phyloP scores from a whole-genome alignment of 1,140 invertebrate genomes.

The Drosophila elegans region DNA sequence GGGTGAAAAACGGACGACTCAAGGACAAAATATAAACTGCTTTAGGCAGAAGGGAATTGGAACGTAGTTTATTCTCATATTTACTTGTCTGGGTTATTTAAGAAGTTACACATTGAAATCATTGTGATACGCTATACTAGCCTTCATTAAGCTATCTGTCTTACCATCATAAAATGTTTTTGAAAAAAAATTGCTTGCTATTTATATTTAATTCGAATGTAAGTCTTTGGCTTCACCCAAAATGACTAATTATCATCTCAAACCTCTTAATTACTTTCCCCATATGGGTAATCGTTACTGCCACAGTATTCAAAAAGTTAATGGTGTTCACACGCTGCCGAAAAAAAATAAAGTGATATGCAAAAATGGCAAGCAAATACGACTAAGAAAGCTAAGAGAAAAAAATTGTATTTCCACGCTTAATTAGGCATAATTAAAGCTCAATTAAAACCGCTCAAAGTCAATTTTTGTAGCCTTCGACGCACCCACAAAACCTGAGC shows the following conservation, averaged over 20 bases:
- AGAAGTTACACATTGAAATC: no score
- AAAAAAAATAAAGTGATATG: conserved; percentile 53
- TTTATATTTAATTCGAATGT: no score
- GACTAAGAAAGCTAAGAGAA: neutral
- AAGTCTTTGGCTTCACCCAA: neutral
- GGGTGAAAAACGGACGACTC: neutral
- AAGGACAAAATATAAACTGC: neutral
- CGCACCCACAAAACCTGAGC: conserved; percentile 47
- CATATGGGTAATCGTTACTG: conserved; percentile 5
- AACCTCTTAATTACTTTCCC: conserved; percentile 33
- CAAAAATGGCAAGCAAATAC: conserved; percentile 24
- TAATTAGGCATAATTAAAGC: conserved; percentile 79
- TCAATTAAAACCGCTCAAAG: conserved; percentile 68
- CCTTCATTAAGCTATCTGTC: no score
- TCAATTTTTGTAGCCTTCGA: conserved; percentile 50
- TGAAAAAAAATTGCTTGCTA: no score
- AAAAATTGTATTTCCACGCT: conserved; percentile 56
- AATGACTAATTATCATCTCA: conserved; percentile 25
- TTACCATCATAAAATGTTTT: no score
- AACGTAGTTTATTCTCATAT: neutral
- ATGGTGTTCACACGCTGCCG: conserved; percentile 65
- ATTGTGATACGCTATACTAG: no score
- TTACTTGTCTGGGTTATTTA: no score
- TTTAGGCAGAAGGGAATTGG: neutral
- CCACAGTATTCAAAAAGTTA: conserved; percentile 28